Evolutionary conservation across 2,797 vertebrate species (phyloP), one percentile per base, ranked within the genome.

Genomic region (Alosa sapidissima): DNA sequence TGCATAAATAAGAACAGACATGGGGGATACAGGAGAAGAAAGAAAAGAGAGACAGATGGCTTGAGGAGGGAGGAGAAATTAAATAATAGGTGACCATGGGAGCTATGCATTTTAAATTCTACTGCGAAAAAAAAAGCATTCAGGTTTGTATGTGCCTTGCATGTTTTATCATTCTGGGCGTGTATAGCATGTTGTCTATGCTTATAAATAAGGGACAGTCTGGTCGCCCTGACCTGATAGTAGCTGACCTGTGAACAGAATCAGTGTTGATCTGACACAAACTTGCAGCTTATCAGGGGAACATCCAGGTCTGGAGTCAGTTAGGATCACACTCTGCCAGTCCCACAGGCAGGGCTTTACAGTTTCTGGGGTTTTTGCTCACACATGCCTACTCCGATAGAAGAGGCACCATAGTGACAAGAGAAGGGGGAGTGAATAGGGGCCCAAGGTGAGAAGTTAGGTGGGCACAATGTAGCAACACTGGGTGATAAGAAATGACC

Each of bases 1-100:
- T 78, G 72, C 36, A 78, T 78, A 47, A 78, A 78, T 78, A 62
- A 62, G 51, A 65, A n/a, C 81, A 83, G 85, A 78, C 75, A 54
- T 24, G 51, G 83, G 51, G 58, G 81, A 82, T n/a, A 48, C 52
- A 33, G 58, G 81, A 28, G 36, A 52, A 9, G n/a, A 36, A 68
- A 81, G 54, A 49, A 54, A 82, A 81, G 83, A 49, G 24, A 81
- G 52, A 48, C 78, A 84, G 48, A 78, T 33, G 48, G 60, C 62
- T 3, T 81, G 33, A 82, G 36, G 24, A 28, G 33, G 8, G 49
- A 36, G 16, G 45, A 49, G 45, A 48, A 28, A 11, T n/a, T 19
- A 58, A 14, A 49, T 55, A 11, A 62, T 8, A 58, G 4, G 60
- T 36, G 33, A 72, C 24, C 24, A 5, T 24, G 41, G 14, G 72